Base-by-base conservation (phyloP, 2,797 vertebrate genomes). In the Miichthys miiuy region DNA sequence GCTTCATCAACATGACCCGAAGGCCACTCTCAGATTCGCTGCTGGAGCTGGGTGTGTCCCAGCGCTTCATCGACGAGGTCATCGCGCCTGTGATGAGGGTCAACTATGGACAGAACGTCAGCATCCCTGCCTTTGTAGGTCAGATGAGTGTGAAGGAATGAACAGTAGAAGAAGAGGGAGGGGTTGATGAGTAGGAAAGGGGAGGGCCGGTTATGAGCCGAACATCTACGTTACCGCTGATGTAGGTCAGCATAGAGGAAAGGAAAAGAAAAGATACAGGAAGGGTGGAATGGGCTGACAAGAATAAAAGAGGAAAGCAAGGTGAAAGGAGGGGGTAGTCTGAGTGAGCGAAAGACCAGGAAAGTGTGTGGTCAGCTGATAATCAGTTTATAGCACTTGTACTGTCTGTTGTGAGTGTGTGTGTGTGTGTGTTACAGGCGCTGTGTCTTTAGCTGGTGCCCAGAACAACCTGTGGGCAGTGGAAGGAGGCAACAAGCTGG, bases 61-160 rank as follows among this genome's bases (percentile, higher is more conserved):
- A 99, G 91, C 97, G 96, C 77, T 99, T 99, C 48, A 97, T 99
- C 16, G 97, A 99, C 0, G 98, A 99, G 0, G 96, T 99, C 77
- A 97, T 99, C 23, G 96, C 96, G 0, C 97, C 98, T 0, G 94
- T 98, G 69, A 97, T 98, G 92, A 96, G 97, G 86, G 96, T 97
- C 92, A 99, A 97, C 95, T 98, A 98, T 0, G 96, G 98, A 64
- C 98, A 99, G 92, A 97, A 98, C 0, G 95, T 97, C 89, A 95
- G 96, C 75, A 97, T 99, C 87, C 97, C 97, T 0, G 98, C 98
- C n/a, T 98, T 99, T 27, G 98, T 98, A 65, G 98, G 98, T 99
- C 87, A 94, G 94, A 72, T 30, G 68, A 69, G 67, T 76, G 55
- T 57, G 69, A 68, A 50, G 58, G 64, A 52, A 69, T 42, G 25